Base-by-base conservation (phyloP, 2,888 invertebrate genomes). In the Aphrophora alni region DNA sequence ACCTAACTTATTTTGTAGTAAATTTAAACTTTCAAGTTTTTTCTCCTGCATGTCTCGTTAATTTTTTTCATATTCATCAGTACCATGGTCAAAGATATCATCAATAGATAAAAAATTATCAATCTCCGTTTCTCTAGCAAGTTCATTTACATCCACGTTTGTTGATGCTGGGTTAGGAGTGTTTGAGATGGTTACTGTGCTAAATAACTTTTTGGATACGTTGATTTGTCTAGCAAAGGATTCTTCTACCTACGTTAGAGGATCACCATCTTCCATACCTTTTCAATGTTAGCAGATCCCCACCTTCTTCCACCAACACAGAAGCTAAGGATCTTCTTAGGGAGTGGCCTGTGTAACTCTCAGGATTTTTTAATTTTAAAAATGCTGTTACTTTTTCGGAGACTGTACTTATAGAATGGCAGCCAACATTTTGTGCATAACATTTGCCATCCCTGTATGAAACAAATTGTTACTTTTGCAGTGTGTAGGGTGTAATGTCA, bases 361-460 rank as follows among this genome's bases (percentile, higher is more conserved):
- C 17, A 10, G 68, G 76, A 8, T 26, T 68, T 68, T 51, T 25
- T 21, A 76, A 24, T 24, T 76, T 8, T 1, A 68, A 59, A 59
- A 59, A 76, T 68, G 68, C n/a, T 7, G 51, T 26, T 24, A 59
- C 27, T 27, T 14, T 26, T 51, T 68, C 26, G 1, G 76, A 4
- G 7, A 68, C 76, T 10, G 17, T 10, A 5, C 68, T 27, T 76
- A 27, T 68, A 7, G 27, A 28, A 27, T 76, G 24, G 27, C 27
- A 27, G 10, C 76, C 76, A 27, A 68, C 76, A 27, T 76, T 26
- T 12, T 76, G 59, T 10, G 27, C 33, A 68, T 24, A 8, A 76
- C 76, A 68, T 68, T 68, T 76, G 17, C 76, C 68, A 25, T 59
- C 27, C 25, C 68, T 76, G 25, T 76, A 76, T 28, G 25, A 21